Percentiles rank a stretch among this genome's conserved stretches.
These are phyloP conservation scores for Leucophora obtusa DNA, from an alignment of 2,888 invertebrate genomes.

Conservation along the genomic window DNA sequence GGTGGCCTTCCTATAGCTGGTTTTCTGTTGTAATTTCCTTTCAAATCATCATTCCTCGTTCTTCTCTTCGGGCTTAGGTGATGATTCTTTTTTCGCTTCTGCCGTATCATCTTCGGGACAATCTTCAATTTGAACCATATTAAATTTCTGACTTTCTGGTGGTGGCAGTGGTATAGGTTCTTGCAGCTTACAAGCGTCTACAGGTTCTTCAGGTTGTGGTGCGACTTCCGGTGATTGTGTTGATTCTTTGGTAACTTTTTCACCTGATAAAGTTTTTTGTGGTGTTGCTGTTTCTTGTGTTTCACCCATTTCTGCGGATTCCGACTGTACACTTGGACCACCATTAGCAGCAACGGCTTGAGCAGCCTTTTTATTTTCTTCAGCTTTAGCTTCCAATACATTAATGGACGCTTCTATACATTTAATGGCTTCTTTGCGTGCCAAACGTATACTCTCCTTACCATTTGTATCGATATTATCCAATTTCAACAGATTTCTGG, in stretches of 20 bases:
- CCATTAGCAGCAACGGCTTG: constrained; percentile 33
- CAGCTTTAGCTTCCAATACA: constrained; percentile 88
- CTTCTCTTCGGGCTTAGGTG: constrained; percentile 11
- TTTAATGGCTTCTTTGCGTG: constrained; percentile 92
- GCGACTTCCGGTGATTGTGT: constrained; percentile 11
- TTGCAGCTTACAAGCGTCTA: constrained; percentile 72
- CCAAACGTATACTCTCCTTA: constrained; percentile 91
- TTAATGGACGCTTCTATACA: constrained; percentile 92
- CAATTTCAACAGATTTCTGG: constrained; percentile 92
- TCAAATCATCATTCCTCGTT: constrained; percentile 61
- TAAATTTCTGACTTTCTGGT: constrained; percentile 67
- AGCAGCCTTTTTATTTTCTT: constrained; percentile 77
- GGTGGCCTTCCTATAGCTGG: constrained; percentile 40
- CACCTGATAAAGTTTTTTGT: constrained; percentile 49
- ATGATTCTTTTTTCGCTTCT: constrained; percentile 38
- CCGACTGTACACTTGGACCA: too few species aligned
- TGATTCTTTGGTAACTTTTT: constrained; percentile 55
- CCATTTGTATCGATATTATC: constrained; percentile 96
- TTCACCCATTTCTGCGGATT: constrained; percentile 8
- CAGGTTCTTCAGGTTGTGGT: constrained; percentile 62
- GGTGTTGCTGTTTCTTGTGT: constrained; percentile 5
- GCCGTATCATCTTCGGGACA: constrained; percentile 62
- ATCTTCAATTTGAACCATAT: constrained; percentile 56
- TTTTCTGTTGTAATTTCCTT: constrained; percentile 8
- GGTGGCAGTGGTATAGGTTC: constrained; percentile 76